Conservation (phyloP, 2,888 invertebrate genomes). For the Aphidius colemani region DNA sequence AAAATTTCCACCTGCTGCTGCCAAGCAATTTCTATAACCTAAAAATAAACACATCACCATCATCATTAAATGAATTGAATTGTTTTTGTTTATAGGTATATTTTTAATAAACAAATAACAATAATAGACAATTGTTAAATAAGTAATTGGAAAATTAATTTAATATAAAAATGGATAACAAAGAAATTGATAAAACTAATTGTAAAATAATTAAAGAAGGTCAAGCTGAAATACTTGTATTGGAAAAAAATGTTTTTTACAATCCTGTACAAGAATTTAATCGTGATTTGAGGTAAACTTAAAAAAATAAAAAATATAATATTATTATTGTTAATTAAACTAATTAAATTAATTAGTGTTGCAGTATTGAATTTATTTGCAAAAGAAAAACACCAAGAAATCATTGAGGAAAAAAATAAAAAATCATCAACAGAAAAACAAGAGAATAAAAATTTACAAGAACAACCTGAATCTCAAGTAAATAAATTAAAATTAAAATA, state of each 20-base stretch:
- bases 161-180: neutral
- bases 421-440: neutral
- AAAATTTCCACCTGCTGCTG: neutral
- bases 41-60: too few relatives aligned
- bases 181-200: neutral
- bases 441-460: neutral
- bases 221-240: constrained; percentile 74
- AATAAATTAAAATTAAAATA: neutral
- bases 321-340: neutral
- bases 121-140: neutral
- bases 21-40: neutral
- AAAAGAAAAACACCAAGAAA: constrained; percentile 24
- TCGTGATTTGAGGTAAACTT: constrained; percentile 77
- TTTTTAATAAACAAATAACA: neutral
- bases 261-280: constrained; percentile 99
- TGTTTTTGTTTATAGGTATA: neutral
- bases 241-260: constrained; percentile 85
- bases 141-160: neutral
- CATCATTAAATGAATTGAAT: too few relatives aligned
- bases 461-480: neutral
- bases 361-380: constrained; percentile 33
- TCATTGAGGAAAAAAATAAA: neutral
- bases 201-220: constrained; percentile 71
- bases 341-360: constrained; percentile 27
- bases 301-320: constrained; percentile 13